Evolutionary conservation across 1,140 invertebrate genomes (phyloP).

Genomic region (Palaemon carinicauda): DNA sequence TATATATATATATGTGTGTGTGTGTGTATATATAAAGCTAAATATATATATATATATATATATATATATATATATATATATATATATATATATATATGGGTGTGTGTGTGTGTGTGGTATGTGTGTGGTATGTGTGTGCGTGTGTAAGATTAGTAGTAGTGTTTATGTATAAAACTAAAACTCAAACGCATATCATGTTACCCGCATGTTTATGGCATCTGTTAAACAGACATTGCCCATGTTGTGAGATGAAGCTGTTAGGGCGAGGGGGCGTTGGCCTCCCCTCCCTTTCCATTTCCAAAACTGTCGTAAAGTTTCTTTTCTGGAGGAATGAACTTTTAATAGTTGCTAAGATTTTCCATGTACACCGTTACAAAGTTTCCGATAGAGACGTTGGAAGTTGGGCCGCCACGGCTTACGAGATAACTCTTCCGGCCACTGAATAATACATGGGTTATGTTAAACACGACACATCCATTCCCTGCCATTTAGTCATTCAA

Average conservation of each 20-base stretch:
- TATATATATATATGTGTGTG: too few species aligned
- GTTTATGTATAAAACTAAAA: too few species aligned
- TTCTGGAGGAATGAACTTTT: neutral
- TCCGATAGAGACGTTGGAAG: neutral
- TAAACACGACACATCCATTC: neutral
- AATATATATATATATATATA: too few species aligned
- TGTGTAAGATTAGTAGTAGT: neutral
- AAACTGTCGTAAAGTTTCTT: neutral
- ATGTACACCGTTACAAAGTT: neutral
- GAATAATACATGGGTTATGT: neutral
- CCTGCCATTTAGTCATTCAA: too few species aligned
- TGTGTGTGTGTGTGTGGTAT: too few species aligned
- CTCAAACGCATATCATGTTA: too few species aligned
- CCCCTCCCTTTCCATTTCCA: neutral
- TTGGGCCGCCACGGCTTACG: neutral
- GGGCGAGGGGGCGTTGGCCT: neutral
- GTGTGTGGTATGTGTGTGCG: neutral
- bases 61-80: too few species aligned
- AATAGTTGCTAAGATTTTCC: neutral
- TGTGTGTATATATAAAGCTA: too few species aligned
- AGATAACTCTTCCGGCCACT: neutral
- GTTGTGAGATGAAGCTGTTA: too few species aligned
- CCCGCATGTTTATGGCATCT: too few species aligned
- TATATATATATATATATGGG: too few species aligned
- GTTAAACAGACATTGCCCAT: too few species aligned